phyloP scores from a whole-genome alignment of 2,797 vertebrate genomes.

The Rhyacichthys aspro region DNA sequence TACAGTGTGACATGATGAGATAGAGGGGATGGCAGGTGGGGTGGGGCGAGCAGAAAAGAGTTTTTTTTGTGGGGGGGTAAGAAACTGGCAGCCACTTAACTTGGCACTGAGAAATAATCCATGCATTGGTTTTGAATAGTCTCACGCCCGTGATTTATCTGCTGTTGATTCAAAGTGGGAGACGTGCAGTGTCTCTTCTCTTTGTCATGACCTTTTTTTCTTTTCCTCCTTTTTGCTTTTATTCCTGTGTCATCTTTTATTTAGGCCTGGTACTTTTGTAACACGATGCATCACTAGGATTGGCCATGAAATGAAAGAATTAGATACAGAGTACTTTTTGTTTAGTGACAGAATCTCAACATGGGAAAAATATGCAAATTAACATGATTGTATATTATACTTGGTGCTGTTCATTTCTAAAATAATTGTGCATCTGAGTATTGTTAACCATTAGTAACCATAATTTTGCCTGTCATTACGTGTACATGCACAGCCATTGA shows the following conservation, averaged over 20 bases:
- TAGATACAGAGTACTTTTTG: too few species aligned
- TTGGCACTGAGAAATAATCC: constrained; percentile 70
- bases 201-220: constrained; percentile 45
- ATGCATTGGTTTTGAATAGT: constrained; percentile 62
- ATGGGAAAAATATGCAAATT: too few species aligned
- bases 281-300: constrained; percentile 13
- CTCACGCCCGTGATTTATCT: constrained; percentile 71
- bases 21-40: constrained; percentile 44
- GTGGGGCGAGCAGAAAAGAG: constrained; percentile 26
- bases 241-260: constrained; percentile 12
- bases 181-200: constrained; percentile 45
- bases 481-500: too few species aligned
- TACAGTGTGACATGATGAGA: constrained; percentile 75
- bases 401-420: too few species aligned
- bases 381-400: too few species aligned
- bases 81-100: constrained; percentile 73
- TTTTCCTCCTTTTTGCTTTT: neutral
- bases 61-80: constrained; percentile 24
- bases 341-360: too few species aligned
- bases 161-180: constrained; percentile 65
- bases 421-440: too few species aligned
- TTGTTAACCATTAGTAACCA: too few species aligned
- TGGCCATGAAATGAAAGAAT: neutral
- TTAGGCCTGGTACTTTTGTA: constrained; percentile 14
- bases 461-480: too few species aligned